phyloP scores from a whole-genome alignment of 2,113 vertebrate genomes.

The Podocnemis expansa region DNA sequence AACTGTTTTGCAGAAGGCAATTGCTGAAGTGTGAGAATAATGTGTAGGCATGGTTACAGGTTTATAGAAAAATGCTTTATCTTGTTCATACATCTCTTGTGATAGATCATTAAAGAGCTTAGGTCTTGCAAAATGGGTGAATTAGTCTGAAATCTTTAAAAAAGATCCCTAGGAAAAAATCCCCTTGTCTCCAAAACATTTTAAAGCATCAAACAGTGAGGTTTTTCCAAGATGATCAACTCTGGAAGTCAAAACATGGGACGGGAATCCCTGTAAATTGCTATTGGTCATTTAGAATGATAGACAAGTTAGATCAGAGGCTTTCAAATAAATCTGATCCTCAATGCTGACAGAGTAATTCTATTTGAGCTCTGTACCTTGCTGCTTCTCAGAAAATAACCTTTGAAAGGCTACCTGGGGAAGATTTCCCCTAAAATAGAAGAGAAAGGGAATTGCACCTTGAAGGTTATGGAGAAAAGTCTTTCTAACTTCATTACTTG shows the following conservation, averaged over 20 bases:
- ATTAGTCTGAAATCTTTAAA: neutral
- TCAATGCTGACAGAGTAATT: neutral
- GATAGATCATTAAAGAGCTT: neutral
- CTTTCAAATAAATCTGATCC: neutral
- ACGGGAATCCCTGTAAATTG: neutral
- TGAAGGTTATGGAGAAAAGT: neutral
- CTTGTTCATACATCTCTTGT: neutral
- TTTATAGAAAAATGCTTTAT: neutral
- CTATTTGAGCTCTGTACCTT: neutral
- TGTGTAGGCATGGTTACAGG: neutral
- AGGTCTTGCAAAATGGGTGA: neutral
- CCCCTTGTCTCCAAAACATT: too few relatives aligned
- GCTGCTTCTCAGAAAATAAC: neutral
- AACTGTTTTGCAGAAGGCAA: neutral
- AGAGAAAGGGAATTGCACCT: neutral
- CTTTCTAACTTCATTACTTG: neutral
- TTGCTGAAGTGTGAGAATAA: neutral
- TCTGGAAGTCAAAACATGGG: neutral
- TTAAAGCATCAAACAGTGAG: neutral
- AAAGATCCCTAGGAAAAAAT: neutral
- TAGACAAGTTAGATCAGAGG: accelerated
- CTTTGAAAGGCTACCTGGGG: neutral
- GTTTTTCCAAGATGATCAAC: neutral
- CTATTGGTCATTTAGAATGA: neutral
- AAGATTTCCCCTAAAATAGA: neutral